A percentile compares a stretch with the other conserved stretches of the same genome.
These are phyloP conservation scores for Erebia aethiops DNA, from an alignment of 2,888 invertebrate genomes.

Conservation along the genomic window DNA sequence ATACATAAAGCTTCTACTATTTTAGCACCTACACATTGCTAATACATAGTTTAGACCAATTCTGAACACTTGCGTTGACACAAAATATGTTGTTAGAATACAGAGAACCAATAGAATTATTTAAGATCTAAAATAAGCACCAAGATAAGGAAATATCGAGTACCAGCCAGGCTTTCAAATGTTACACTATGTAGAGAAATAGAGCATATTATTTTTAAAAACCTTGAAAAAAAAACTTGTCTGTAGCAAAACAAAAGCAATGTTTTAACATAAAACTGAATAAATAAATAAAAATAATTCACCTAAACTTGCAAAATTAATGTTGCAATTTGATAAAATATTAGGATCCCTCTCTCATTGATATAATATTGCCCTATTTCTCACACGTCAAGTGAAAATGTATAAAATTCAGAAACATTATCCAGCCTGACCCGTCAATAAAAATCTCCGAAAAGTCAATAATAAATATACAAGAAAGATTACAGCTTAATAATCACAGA, in stretches of 20 bases:
- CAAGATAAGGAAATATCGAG: conserved; percentile 39
- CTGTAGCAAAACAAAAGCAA: no score
- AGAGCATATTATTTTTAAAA: neutral
- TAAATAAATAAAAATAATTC: no score
- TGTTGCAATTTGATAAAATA: no score
- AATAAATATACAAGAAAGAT: conserved; percentile 28
- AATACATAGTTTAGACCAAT: conserved; percentile 69
- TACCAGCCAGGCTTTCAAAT: conserved; percentile 7
- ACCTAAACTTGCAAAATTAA: no score
- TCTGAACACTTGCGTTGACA: conserved; percentile 73
- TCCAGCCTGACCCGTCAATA: conserved; percentile 8
- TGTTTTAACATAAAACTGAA: no score
- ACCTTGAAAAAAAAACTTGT: no score
- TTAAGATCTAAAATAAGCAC: conserved; percentile 42
- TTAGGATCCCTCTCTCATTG: neutral
- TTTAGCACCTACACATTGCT: conserved; percentile 72
- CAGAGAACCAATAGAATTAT: conserved; percentile 25
- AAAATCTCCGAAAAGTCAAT: conserved; percentile 30
- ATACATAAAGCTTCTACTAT: conserved; percentile 47
- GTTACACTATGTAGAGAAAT: conserved; percentile 1
- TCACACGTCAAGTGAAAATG: neutral
- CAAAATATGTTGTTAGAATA: conserved; percentile 38
- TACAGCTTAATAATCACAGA: conserved; percentile 26
- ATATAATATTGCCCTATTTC: neutral
- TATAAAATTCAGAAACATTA: neutral